A percentile compares a stretch with the other conserved stretches of the same genome.
Evolutionary conservation across 1,140 invertebrate genomes (phyloP).

Genomic region (Chionoecetes opilio): DNA sequence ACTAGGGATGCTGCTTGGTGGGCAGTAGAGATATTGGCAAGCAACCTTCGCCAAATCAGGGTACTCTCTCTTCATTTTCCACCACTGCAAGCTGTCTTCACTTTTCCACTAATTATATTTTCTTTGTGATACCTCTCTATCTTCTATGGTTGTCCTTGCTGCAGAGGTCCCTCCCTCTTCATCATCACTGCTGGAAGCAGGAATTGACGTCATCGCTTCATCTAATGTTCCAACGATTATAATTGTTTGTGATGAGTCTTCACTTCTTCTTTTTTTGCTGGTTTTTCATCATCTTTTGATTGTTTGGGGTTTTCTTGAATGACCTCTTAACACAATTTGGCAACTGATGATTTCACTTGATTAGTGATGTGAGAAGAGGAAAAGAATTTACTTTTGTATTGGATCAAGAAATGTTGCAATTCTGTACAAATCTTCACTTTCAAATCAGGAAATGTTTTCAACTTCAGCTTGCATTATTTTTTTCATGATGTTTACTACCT

Average conservation of each 20-base stretch:
- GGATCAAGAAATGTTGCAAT: too few relatives aligned
- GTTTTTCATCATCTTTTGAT: background rate
- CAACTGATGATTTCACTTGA: constrained; percentile 7
- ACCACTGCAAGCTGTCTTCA: constrained; percentile 18
- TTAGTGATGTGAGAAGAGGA: constrained; percentile 15
- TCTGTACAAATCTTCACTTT: too few relatives aligned
- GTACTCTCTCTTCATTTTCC: background rate
- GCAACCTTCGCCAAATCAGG: constrained; percentile 28
- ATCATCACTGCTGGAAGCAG: constrained; percentile 31
- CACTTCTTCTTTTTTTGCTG: constrained; percentile 9
- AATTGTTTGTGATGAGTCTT: background rate
- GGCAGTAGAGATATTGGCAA: background rate
- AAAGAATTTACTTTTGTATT: too few relatives aligned
- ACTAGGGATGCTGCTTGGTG: background rate
- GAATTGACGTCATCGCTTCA: too few relatives aligned
- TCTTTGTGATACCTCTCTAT: too few relatives aligned
- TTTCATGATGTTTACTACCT: constrained; percentile 54
- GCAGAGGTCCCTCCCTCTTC: background rate
- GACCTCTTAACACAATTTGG: background rate
- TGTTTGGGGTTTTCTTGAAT: background rate
- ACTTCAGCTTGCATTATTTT: constrained; percentile 43
- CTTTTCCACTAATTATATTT: constrained; percentile 43
- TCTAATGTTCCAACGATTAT: background rate
- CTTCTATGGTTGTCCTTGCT: constrained; percentile 15
- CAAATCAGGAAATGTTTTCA: background rate